Base-by-base conservation (phyloP, 2,797 vertebrate genomes). In the Epinephelus coioides region DNA sequence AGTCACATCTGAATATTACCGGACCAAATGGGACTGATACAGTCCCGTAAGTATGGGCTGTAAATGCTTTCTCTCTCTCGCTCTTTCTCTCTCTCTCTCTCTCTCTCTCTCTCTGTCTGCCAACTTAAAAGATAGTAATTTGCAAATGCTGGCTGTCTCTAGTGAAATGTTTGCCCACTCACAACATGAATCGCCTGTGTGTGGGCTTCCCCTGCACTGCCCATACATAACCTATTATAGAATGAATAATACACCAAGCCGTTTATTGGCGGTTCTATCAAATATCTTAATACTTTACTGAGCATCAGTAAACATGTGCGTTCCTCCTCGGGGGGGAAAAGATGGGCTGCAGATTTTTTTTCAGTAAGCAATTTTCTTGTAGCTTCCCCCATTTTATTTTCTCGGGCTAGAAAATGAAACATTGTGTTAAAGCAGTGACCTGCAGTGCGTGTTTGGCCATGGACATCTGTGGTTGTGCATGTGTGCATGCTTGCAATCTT, bases 51-150 rank as follows among this genome's bases (percentile, higher is more conserved):
- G 81, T 84, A 82, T 70, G 76, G 72, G 44, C 82, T 70, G 71
- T 74, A 87, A 89, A 87, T 77, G 70, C 34, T 78, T 82, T 87
- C 34, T 86, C 49, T 43, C 40, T 40, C 38, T 40, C 9, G 5
- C 27, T 30, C 10, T 40, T 10, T 40, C 10, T 40, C 23, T 23
- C 23, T 23, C 23, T 23, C 38, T 43, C 9, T 10, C 40, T 3
- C 40, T 43, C 40, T 10, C 40, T 43, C 40, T 40, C 8, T 40
- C 40, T 38, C 61, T 76, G 79, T 86, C 84, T 92, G 85, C 88
- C 85, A 91, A 86, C 77, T 91, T 90, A 83, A 91, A 92, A 91
- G 76, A 89, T 88, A 89, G 84, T 91, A 84, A 92, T 88, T 89
- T 93, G 82, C 81, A 85, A 88, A 88, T 78, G 74, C 83, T 89